Percentiles rank a stretch among this genome's conserved stretches.
These are phyloP conservation scores for Glyptemys insculpta DNA, from an alignment of 2,797 vertebrate species.

Conservation along the genomic window DNA sequence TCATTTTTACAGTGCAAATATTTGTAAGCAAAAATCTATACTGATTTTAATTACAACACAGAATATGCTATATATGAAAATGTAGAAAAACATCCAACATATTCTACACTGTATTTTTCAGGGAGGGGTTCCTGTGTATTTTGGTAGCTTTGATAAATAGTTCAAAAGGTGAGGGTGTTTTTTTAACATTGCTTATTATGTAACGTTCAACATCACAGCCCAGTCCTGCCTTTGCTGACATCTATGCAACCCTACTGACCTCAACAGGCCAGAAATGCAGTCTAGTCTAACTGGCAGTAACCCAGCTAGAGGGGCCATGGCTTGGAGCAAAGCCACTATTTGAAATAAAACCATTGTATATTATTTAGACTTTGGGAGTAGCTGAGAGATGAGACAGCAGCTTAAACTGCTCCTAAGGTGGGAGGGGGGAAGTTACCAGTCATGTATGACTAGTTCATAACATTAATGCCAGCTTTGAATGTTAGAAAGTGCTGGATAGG, in stretches of 20 bases:
- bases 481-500: rapidly evolving
- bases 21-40: too few relatives aligned
- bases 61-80: too few relatives aligned
- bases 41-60: too few relatives aligned
- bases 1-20: too few relatives aligned
- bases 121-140: background rate
- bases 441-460: rapidly evolving
- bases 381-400: too few relatives aligned
- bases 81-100: too few relatives aligned
- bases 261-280: background rate
- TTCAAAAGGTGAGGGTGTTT: too few relatives aligned
- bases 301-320: background rate
- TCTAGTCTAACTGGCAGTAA: background rate
- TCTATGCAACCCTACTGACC: background rate
- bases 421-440: background rate
- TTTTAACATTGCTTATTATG: background rate
- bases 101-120: background rate
- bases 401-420: background rate
- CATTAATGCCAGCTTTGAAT: rapidly evolving
- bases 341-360: background rate
- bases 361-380: too few relatives aligned
- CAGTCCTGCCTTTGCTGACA: background rate
- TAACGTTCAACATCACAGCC: background rate
- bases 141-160: background rate
- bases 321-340: background rate